Base-by-base conservation (phyloP, 2,888 invertebrate genomes). In the Tenthredo livida region DNA sequence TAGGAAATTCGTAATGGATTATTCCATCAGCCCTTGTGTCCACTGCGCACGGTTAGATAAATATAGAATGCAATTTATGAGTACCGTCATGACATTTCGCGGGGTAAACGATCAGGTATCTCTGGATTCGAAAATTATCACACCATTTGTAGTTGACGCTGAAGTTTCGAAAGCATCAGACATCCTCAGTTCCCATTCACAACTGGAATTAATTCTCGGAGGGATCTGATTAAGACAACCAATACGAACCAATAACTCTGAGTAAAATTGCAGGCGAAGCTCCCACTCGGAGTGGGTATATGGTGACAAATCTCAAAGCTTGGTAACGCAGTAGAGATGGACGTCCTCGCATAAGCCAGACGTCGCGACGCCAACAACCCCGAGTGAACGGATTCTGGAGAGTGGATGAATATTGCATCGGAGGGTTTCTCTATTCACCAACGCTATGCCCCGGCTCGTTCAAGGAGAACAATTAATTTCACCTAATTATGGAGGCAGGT, bases 381-480 rank as follows among this genome's bases (percentile, higher is more conserved):
- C 77, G 77, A 61, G 61, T 40, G 40, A 80, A 80, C 80, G 61
- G 61, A 80, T 80, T 61, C 61, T 21, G 40, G 33, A 29, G 12
- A 80, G 61, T 80, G 80, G 61, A 58, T 80, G 61, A 61, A 80
- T 58, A 40, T 80, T 61, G 80, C 80, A 80, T 80, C 37, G 33
- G 80, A 58, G 61, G 25, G 58, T 25, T 21, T 40, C 61, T 29
- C 80, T 37, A 50, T 80, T 80, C 37, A n/a, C 40, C 15, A 21
- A 21, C 77, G 50, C 54, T 77, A 29, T 29, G 17, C 21, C 21
- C 25, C 6, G 21, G 58, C 25, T 80, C 58, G 21, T 37, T 80
- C 80, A 61, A 61, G 58, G 33, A 50, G 80, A 61, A 80, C 80
- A 80, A 80, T 80, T 80, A 58, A 80, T 80, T 80, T 37, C 80